Base-by-base conservation (phyloP, 1,140 invertebrate genomes). In the Bombus waltoni region DNA sequence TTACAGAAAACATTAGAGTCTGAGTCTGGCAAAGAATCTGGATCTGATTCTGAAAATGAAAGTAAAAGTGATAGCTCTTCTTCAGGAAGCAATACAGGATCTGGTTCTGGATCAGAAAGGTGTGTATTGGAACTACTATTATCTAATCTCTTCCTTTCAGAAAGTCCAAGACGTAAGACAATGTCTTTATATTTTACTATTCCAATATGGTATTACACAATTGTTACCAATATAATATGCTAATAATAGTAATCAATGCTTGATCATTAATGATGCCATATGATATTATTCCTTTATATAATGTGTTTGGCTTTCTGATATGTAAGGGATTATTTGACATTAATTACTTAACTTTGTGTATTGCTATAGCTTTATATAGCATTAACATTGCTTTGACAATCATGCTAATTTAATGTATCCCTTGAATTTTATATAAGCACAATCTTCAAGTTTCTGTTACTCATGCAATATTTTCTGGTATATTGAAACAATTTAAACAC, bases 21-120 rank as follows among this genome's bases (percentile, higher is more conserved):
- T 93, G 96, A 96, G 93, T 97, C 96, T 93, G 96, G 95, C 87
- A 96, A 96, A 94, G 96, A 96, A 94, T 96, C 96, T 91, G 96
- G 95, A 89, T 97, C 96, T 94, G 96, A 96, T 92, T 97, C 96
- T 87, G 96, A 96, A 75, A 97, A 96, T 94, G 96, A 96, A 81
- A 96, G 95, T 93, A 95, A 95, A 89, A 96, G 95, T 86, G 96
- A 96, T 88, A 96, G 96, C 83, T 97, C 96, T 92, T 96, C 96
- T 53, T 97, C 96, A 25, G 95, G 91, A 65, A 96, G 95, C 71
- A 95, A 94, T 81, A 96, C 96, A 22, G 96, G 94, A 70, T 96
- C 95, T 62, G 95, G 95, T 76, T 96, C 96, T 76, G 96, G 95
- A 80, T 97, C 96, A 66, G 96, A 96, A 87, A 96, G 96, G 95